Evolutionary conservation across 1,140 invertebrate species (phyloP).

Genomic region (Leptinotarsa defecta): DNA sequence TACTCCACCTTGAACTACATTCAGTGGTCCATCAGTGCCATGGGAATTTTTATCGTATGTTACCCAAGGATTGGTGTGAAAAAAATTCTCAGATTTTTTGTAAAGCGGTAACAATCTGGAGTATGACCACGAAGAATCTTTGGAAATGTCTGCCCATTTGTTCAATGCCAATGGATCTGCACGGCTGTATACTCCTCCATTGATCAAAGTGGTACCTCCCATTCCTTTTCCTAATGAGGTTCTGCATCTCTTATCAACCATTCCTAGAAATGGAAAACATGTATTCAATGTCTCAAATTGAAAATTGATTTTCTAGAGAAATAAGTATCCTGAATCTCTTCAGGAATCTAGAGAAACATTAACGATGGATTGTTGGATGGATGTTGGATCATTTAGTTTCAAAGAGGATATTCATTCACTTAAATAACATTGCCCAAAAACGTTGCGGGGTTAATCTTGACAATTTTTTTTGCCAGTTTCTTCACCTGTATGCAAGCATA

Average conservation of each 20-base stretch:
- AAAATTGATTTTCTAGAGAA: no score
- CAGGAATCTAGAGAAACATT: no score
- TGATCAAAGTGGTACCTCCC: slow-evolving; percentile 71
- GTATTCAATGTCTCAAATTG: slow-evolving; percentile 1
- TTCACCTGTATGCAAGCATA: no score
- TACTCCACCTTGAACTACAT: slow-evolving; percentile 9
- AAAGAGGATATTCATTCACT: no score
- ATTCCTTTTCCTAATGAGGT: slow-evolving; percentile 57
- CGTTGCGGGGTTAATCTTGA: no score
- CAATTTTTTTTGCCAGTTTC: no score
- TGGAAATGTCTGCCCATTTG: slow-evolving; percentile 63
- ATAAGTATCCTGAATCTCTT: no score
- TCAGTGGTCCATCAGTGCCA: slow-evolving; percentile 18
- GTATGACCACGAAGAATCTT: slow-evolving; percentile 68
- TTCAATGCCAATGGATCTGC: slow-evolving; percentile 73
- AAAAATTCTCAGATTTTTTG: slow-evolving; percentile 59
- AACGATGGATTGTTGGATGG: no score
- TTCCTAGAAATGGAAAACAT: slow-evolving; percentile 28
- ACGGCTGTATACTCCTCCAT: slow-evolving; percentile 75
- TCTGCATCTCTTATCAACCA: slow-evolving; percentile 18
- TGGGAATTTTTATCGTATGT: slow-evolving; percentile 19
- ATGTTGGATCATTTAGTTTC: not conserved
- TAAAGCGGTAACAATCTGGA: slow-evolving; percentile 65
- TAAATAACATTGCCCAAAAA: no score
- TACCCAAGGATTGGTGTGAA: not conserved